phyloP scores from a whole-genome alignment of 2,113 vertebrate species.

The Cochlearius cochlearius region DNA sequence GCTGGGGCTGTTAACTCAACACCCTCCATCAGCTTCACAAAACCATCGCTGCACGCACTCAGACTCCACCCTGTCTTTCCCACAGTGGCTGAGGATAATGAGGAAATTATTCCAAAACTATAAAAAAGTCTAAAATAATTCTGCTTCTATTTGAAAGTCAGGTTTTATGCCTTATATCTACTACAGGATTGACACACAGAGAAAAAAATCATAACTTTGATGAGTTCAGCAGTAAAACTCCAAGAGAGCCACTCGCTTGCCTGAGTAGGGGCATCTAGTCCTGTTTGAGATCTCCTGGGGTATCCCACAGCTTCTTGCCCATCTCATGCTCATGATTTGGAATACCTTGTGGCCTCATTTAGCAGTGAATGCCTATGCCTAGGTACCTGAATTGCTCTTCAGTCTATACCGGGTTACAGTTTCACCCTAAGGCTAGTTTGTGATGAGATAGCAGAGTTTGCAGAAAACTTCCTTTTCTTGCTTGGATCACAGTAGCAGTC shows the following conservation, averaged over 20 bases:
- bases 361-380: background rate
- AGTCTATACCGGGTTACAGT: background rate
- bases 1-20: slow-evolving; percentile 37
- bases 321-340: background rate
- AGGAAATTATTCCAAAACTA: background rate
- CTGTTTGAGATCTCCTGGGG: background rate
- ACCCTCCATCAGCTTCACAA: slow-evolving; percentile 15
- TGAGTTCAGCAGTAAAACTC: background rate
- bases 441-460: background rate
- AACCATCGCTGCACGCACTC: background rate
- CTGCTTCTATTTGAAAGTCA: background rate
- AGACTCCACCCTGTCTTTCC: background rate
- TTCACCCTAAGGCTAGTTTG: background rate
- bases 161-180: background rate
- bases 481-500: background rate
- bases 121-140: background rate
- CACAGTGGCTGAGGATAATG: background rate
- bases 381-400: background rate
- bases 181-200: background rate
- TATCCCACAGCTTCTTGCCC: background rate
- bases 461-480: background rate
- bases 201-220: background rate
- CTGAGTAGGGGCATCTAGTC: background rate
- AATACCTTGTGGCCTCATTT: background rate
- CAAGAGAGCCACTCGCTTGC: background rate